A percentile compares a stretch with the other conserved stretches of the same genome.
These are phyloP conservation scores for Ceratitis capitata DNA, from an alignment of 1,140 invertebrate genomes.

Conservation along the genomic window DNA sequence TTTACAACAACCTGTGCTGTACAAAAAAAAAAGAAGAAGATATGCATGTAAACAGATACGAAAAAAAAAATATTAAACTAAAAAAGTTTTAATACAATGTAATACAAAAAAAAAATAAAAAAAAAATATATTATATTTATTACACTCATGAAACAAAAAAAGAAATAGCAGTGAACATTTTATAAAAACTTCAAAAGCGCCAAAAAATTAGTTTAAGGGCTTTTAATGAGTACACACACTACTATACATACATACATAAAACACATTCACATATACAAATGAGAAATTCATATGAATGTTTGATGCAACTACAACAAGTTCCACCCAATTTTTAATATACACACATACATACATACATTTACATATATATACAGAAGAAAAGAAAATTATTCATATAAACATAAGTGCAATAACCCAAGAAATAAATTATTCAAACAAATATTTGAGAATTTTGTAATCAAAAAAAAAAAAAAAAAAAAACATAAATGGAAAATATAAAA, in stretches of 20 bases:
- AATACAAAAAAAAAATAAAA: background rate
- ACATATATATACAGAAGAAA: constrained; percentile 39
- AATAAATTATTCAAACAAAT: background rate
- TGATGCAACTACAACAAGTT: background rate
- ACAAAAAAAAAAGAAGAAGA: background rate
- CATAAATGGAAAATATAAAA: too few species aligned
- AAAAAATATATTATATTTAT: too few species aligned
- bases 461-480: too few species aligned
- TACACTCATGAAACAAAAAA: too few species aligned
- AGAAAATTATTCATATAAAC: background rate
- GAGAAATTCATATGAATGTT: background rate
- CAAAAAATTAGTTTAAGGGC: too few species aligned
- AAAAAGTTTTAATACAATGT: background rate
- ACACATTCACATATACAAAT: constrained; percentile 2
- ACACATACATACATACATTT: constrained; percentile 34
- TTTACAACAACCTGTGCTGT: background rate
- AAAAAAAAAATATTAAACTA: background rate
- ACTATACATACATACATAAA: background rate
- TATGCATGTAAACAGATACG: too few species aligned
- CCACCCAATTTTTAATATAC: background rate
- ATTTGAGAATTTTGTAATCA: background rate
- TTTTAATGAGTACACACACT: too few species aligned
- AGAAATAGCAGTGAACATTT: too few species aligned
- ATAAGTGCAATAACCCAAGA: constrained; percentile 29
- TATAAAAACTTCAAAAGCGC: too few species aligned